Evolutionary conservation across 2,888 invertebrate species (phyloP), one percentile per base, ranked within the genome.

Genomic region (Tineola bisselliella): DNA sequence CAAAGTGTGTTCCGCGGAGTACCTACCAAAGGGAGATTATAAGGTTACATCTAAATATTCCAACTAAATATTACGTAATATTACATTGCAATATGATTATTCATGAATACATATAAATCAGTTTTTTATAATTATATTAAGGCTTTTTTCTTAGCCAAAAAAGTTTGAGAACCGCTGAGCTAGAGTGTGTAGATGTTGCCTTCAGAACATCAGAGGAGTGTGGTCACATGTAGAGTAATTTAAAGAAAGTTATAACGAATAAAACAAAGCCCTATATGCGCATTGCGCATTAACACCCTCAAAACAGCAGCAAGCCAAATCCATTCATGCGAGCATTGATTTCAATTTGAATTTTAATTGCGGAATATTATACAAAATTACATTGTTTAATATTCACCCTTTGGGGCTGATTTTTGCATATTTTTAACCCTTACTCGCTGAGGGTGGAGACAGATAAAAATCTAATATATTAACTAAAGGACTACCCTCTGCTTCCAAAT

Each of bases 261-360:
- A 25, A 54, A 54, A 54, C 54, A 18, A 54, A 54, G 25, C 25
- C 19, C 25, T 6, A 25, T n/a, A 54, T 13, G n/a, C n/a, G n/a
- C n/a, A n/a, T 25, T 25, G 11, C 19, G 8, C 52, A 54, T 54
- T 54, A 54, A 4, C 19, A 12, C 12, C 54, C 19, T 8, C 17
- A 15, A 18, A 18, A 18, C 48, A n/a, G 48, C 4, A 8, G 48
- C 25, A 18, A 19, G 19, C 48, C 15, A 54, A 54, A 12, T 74
- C 61, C 63, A 57, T 63, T 62, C 63, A 63, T 60, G 62, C 66
- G 63, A 61, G 83, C 87, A 87, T 87, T 87, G 87, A 86, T 88
- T 88, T 87, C 87, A 88, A 88, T 88, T 88, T 87, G 79, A 87
- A 88, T 86, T 84, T 87, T 88, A 87, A 88, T 88, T 84, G 86